Conservation (phyloP, 2,797 vertebrate species). For the Sebastes hopkinsi region DNA sequence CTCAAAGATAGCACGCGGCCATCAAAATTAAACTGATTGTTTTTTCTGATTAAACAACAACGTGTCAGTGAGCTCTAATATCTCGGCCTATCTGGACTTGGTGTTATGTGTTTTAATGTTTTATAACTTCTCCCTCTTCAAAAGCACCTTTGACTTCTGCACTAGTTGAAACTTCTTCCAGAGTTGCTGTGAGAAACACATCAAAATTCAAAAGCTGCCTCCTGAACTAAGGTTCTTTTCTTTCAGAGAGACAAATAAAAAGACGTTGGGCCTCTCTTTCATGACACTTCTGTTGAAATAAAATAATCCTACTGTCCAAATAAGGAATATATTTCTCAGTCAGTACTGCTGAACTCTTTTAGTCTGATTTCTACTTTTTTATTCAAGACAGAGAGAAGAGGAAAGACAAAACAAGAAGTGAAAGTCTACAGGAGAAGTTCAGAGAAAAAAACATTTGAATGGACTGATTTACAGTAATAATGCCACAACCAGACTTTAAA, state of each 20-base stretch:
- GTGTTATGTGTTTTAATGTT: background rate
- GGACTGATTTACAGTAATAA: background rate
- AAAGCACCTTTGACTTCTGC: background rate
- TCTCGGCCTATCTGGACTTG: background rate
- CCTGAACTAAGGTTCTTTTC: background rate
- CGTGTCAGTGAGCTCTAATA: background rate
- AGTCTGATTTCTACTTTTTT: slow-evolving; percentile 17
- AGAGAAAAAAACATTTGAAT: background rate
- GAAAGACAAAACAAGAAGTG: slow-evolving; percentile 37
- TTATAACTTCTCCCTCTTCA: background rate
- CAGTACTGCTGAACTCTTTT: background rate
- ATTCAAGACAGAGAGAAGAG: slow-evolving; percentile 2
- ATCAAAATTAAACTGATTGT: background rate
- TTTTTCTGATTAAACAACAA: background rate
- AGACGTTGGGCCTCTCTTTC: background rate
- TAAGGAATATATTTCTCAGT: background rate
- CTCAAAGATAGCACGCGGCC: background rate
- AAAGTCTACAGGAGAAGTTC: slow-evolving; percentile 37
- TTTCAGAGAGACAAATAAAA: background rate
- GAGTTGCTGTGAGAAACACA: background rate
- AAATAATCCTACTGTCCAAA: background rate
- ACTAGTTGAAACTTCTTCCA: background rate
- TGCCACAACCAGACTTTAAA: background rate
- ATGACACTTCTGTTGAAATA: background rate
- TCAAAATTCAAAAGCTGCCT: background rate